Conservation (phyloP, 1,140 invertebrate species). For the Ladona fulva region DNA sequence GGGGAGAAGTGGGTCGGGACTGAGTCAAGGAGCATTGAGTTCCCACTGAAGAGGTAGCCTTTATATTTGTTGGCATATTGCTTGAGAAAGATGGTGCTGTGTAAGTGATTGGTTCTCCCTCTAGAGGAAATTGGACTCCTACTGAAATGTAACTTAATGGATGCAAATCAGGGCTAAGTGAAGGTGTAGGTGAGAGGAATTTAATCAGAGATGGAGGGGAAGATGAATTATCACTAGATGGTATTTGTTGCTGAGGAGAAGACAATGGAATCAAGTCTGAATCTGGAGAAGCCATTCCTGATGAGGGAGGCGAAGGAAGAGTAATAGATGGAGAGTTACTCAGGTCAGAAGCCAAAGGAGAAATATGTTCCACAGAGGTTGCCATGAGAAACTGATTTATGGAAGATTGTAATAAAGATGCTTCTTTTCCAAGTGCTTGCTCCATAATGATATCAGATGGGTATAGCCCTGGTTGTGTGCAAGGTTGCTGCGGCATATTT, state of each 20-base stretch:
- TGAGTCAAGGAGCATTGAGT: background rate
- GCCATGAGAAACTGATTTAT: too few relatives aligned
- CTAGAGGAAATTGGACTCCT: background rate
- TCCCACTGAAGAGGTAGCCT: background rate
- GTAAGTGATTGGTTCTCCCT: background rate
- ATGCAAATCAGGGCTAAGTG: background rate
- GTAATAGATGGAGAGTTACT: background rate
- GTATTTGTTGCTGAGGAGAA: background rate
- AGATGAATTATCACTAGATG: background rate
- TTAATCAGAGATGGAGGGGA: background rate
- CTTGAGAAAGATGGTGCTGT: background rate
- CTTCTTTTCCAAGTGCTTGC: too few relatives aligned
- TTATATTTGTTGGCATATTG: background rate
- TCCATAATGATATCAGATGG: too few relatives aligned
- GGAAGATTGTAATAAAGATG: too few relatives aligned
- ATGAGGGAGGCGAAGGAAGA: background rate
- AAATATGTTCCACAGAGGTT: background rate
- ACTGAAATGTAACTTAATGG: background rate
- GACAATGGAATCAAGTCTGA: background rate
- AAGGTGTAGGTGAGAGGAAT: background rate
- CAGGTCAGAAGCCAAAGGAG: background rate
- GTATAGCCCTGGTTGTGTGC: too few relatives aligned
- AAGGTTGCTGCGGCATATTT: too few relatives aligned
- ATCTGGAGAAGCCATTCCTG: background rate
- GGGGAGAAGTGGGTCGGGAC: background rate